These are phyloP conservation scores for Pomacea maculata DNA, from an alignment of 1,140 invertebrate genomes.

Conservation along the genomic window DNA sequence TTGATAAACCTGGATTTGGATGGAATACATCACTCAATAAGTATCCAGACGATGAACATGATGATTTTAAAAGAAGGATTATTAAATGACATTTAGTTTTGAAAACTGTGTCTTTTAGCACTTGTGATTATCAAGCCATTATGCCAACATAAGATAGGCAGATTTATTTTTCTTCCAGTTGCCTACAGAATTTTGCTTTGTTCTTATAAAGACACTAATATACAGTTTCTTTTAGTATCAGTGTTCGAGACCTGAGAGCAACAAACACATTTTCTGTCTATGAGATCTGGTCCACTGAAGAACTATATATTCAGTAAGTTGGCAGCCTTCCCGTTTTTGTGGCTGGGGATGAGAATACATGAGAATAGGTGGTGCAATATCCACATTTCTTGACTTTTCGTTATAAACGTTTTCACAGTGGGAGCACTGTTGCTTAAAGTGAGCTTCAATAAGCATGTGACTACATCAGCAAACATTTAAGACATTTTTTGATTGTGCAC, in stretches of 20 bases:
- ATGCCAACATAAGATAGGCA: no score
- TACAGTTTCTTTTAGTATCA: conserved; percentile 39
- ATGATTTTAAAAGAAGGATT: no score
- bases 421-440: background rate
- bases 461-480: background rate
- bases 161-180: no score
- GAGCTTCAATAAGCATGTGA: background rate
- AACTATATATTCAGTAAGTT: conserved; percentile 40
- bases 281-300: conserved; percentile 48
- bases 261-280: conserved; percentile 43
- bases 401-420: background rate
- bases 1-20: no score
- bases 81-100: no score
- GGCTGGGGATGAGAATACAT: no score
- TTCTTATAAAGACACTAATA: background rate
- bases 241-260: conserved; percentile 42
- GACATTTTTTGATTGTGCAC: background rate
- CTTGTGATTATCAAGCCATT: no score
- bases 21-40: no score
- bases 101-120: no score
- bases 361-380: no score
- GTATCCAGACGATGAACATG: no score
- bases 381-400: background rate
- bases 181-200: no score
- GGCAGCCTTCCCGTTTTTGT: background rate